These are phyloP conservation scores for Andrena hattorfiana DNA, from an alignment of 2,888 invertebrate genomes.

Conservation along the genomic window DNA sequence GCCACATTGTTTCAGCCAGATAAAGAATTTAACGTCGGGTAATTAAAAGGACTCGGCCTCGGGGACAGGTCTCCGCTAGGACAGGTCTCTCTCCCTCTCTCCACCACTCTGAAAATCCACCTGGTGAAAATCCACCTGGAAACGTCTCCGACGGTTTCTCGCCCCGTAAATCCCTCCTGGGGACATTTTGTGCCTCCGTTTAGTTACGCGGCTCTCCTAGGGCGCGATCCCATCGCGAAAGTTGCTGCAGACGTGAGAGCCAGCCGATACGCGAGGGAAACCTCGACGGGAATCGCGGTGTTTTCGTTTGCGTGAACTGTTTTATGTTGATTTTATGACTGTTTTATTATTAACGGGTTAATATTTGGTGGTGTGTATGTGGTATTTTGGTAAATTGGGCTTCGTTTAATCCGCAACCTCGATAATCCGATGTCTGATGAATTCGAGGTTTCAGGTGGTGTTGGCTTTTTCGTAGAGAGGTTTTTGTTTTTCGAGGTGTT, in stretches of 20 bases:
- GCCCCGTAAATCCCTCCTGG: conserved; percentile 66
- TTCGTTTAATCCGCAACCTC: no score
- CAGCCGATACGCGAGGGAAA: neutral
- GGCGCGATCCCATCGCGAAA: neutral
- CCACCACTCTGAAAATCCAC: conserved; percentile 2
- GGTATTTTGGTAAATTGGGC: neutral
- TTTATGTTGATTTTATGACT: conserved; percentile 5
- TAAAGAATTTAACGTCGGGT: conserved; percentile 89
- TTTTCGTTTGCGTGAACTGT: neutral
- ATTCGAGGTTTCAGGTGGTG: no score
- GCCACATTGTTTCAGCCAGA: conserved; percentile 88
- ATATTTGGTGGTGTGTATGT: neutral
- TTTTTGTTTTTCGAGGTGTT: no score
- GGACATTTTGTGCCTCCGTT: conserved; percentile 62
- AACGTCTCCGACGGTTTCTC: conserved; percentile 58
- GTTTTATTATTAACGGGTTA: neutral
- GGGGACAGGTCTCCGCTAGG: conserved; percentile 56
- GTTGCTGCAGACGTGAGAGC: neutral
- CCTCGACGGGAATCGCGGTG: neutral
- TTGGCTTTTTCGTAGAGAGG: no score
- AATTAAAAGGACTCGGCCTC: conserved; percentile 86
- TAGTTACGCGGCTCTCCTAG: conserved; percentile 18
- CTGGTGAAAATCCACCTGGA: conserved; percentile 15
- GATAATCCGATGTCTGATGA: no score
- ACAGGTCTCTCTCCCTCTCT: neutral